Conservation (phyloP, 2,113 vertebrate genomes). For the Ophiodon elongatus region DNA sequence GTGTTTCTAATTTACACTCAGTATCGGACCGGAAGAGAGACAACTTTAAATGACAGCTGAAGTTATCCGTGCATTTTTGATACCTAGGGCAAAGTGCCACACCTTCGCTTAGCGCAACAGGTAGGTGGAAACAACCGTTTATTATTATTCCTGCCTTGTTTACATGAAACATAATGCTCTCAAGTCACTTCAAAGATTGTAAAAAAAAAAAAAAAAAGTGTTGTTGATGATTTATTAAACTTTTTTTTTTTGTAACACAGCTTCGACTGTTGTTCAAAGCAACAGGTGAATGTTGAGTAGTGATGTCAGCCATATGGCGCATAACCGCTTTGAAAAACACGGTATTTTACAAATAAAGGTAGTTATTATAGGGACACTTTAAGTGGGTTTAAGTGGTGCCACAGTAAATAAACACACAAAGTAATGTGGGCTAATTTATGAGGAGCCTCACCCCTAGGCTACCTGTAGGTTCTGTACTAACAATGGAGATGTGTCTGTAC, state of each 20-base stretch:
- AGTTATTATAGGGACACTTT: not conserved
- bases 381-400: not conserved
- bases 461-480: not conserved
- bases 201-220: not conserved
- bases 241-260: not conserved
- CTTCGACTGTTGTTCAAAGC: conserved; percentile 1
- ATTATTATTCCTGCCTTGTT: fast-evolving
- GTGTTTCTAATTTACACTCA: not conserved
- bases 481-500: not conserved
- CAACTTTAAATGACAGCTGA: conserved; percentile 76
- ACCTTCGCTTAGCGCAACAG: conserved; percentile 82
- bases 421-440: not conserved
- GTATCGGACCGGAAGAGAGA: conserved; percentile 51
- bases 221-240: not conserved
- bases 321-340: not conserved
- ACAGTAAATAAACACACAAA: not conserved
- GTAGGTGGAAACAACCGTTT: conserved; percentile 62
- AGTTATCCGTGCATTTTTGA: conserved; percentile 72
- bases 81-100: conserved; percentile 81
- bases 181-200: not conserved
- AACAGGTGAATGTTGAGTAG: conserved; percentile 29
- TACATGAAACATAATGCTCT: fast-evolving
- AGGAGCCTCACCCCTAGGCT: not conserved
- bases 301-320: conserved; percentile 54
- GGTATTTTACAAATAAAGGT: too few relatives aligned